phyloP scores from a whole-genome alignment of 1,140 invertebrate genomes.

The Trialeurodes vaporariorum region DNA sequence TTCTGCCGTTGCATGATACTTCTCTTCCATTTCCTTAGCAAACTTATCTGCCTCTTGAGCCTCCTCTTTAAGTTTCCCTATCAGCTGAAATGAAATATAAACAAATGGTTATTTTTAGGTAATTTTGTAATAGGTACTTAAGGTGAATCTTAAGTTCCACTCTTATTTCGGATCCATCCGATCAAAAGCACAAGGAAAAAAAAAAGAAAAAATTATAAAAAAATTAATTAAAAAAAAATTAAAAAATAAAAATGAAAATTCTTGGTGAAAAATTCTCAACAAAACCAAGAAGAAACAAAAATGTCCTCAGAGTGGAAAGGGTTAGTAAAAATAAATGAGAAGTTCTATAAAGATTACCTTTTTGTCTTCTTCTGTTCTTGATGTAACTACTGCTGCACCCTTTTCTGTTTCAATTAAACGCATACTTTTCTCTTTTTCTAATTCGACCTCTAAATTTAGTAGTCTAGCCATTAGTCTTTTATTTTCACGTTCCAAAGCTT shows the following conservation, averaged over 20 bases:
- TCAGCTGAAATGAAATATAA: constrained; percentile 25
- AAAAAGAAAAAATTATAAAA: too few species aligned
- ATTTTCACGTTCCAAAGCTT: constrained; percentile 73
- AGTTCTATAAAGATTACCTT: constrained; percentile 27
- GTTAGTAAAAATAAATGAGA: too few species aligned
- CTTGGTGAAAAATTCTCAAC: too few species aligned
- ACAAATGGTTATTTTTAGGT: too few species aligned
- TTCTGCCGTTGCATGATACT: constrained; percentile 57
- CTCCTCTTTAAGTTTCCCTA: constrained; percentile 51
- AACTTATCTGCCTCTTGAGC: constrained; percentile 59
- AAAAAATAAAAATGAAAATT: too few species aligned
- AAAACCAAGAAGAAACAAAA: too few species aligned
- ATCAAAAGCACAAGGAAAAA: constrained; percentile 3
- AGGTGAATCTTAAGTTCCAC: too few species aligned
- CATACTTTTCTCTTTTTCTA: constrained; percentile 38
- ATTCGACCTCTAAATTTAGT: constrained; percentile 61
- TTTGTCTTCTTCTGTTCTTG: constrained; percentile 47
- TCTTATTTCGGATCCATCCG: too few species aligned
- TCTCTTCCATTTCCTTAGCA: constrained; percentile 65
- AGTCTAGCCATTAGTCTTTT: constrained; percentile 65
- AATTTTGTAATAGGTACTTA: too few species aligned
- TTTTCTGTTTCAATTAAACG: constrained; percentile 10
- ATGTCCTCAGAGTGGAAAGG: too few species aligned
- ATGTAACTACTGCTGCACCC: constrained; percentile 14
- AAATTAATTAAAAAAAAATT: too few species aligned